Base-by-base conservation (phyloP, 2,888 invertebrate species). In the Dynastes hyllus region DNA sequence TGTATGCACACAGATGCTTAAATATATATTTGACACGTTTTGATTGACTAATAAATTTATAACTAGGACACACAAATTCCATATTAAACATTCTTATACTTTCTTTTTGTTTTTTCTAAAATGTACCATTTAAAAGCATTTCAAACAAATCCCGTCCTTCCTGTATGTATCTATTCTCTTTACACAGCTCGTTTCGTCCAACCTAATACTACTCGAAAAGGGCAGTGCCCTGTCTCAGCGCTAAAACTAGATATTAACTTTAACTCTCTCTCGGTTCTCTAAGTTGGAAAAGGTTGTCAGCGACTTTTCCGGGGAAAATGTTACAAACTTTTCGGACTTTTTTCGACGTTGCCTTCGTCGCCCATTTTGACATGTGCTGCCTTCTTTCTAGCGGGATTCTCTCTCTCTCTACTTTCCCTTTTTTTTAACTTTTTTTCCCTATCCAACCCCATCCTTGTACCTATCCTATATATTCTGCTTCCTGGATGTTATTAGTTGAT, bases 171-270 rank as follows among this genome's bases (percentile, higher is more conserved):
- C 32, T 32, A 37, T 37, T 37, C 45, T 11, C 45, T 45, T 6
- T 6, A 37, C 37, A 37, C 6, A 37, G 37, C 37, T 6, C 37
- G 37, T 37, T 37, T 37, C 37, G 37, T 37, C 37, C 37, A 37
- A 37, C 27, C 22, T 9, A 11, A 29, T 22, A 22, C 32, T 63
- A 63, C 63, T 69, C 51, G 51, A 69, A 69, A 69, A 69, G 69
- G 69, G 69, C 69, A 69, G 69, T 69, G 69, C 69, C 69, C 69
- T 69, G 51, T 69, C 69, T 22, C 13, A 63, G 63, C 29, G 32
- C 29, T 22, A 27, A 51, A 69, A 53, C 51, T 51, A 53, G 69
- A 22, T 51, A 51, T 69, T 69, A 69, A 69, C 69, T 69, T 69
- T 51, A 69, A 29, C 69, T 27, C 55, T 22, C 22, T 50, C 37